Percentiles rank a stretch among this genome's conserved stretches.
These are phyloP conservation scores for Rhinogobio ventralis DNA, from an alignment of 2,797 vertebrate genomes.

Conservation along the genomic window DNA sequence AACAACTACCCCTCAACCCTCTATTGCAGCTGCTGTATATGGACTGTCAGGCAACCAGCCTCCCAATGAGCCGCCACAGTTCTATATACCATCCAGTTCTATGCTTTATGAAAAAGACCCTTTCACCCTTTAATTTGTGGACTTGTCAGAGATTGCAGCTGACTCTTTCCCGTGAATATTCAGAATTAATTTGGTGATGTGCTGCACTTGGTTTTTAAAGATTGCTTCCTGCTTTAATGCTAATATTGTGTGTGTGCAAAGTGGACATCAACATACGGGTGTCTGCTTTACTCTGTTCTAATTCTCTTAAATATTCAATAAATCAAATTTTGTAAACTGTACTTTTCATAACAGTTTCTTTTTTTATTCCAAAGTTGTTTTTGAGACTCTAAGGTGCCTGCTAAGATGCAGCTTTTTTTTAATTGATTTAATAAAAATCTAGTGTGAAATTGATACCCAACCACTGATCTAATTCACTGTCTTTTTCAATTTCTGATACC, in stretches of 20 bases:
- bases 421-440: too few species aligned
- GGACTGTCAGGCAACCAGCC: not conserved
- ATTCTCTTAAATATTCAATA: not conserved
- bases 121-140: not conserved
- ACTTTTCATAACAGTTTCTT: too few species aligned
- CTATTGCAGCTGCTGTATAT: not conserved
- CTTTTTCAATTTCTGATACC: too few species aligned
- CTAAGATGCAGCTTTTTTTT: too few species aligned
- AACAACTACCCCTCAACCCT: slow-evolving; percentile 25
- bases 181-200: not conserved
- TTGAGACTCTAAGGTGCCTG: too few species aligned
- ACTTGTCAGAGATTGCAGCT: too few species aligned
- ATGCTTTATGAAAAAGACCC: not conserved
- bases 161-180: not conserved
- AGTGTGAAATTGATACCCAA: too few species aligned
- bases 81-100: too few species aligned
- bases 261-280: not conserved
- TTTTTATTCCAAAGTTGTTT: too few species aligned
- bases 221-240: not conserved
- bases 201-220: not conserved
- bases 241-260: not conserved
- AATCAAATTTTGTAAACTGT: not conserved
- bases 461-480: too few species aligned
- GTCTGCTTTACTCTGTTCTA: not conserved
- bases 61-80: not conserved